Base-by-base conservation (phyloP, 2,888 invertebrate species). In the Oligia latruncula region DNA sequence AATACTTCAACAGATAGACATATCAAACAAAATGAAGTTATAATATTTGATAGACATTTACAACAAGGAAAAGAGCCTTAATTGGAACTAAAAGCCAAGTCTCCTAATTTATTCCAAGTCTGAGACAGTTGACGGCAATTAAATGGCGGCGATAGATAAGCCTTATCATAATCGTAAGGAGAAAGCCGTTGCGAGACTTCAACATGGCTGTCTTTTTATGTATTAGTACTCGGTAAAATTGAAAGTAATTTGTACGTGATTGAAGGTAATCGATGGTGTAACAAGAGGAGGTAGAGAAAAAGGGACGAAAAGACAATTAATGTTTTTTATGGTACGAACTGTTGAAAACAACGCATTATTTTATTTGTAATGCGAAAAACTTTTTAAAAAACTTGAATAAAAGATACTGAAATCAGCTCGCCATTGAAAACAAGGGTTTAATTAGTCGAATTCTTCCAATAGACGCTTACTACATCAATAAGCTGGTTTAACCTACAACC, bases 121-220 rank as follows among this genome's bases (percentile, higher is more conserved):
- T 49, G 23, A 55, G 65, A 80, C 71, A 71, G 68, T 62, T 72
- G 78, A 74, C 35, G 66, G 55, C 55, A 79, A 77, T 75, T 80
- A 81, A 87, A 71, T 64, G 35, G 78, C 62, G 23, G 64, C 11
- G 8, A 73, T 60, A 81, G 86, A 89, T 86, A 82, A 87, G 65
- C 13, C 52, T 82, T 89, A 89, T 82, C 83, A 89, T 75, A 80
- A 83, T n/a, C 20, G 43, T 60, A 43, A 65, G 15, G 82, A 52
- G 89, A 89, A 87, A 88, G 82, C 71, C 4, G 67, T 77, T 73
- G 40, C n/a, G 29, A 52, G 64, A 52, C 71, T 68, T 67, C n/a
- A 15, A 29, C 78, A 58, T 46, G 62, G 23, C 46, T 74, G 52
- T 29, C 65, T 78, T 81, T 86, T 85, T 80, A 82, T 43, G 23